phyloP scores from a whole-genome alignment of 2,797 vertebrate species.

The Poeciliopsis gracilis region DNA sequence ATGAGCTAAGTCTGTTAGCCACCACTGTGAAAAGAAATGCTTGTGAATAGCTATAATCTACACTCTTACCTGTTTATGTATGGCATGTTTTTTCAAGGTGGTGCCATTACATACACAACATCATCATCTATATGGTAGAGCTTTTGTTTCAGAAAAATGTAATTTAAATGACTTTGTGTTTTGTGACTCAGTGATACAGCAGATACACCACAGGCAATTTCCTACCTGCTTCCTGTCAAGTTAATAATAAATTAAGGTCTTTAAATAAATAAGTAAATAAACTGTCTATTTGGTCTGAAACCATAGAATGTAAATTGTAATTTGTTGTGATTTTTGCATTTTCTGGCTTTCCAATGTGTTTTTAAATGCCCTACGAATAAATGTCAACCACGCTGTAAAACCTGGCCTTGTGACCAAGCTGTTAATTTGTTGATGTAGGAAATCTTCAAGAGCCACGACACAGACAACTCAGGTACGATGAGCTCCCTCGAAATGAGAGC shows the following conservation, averaged over 20 bases:
- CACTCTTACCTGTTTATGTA: background rate
- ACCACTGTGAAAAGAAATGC: background rate
- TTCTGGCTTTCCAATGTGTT: background rate
- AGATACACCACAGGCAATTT: background rate
- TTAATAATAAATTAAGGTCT: background rate
- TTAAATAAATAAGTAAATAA: background rate
- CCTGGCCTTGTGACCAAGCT: constrained; percentile 3
- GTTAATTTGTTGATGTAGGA: constrained; percentile 50
- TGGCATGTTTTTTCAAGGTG: background rate
- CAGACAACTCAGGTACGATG: constrained; percentile 81
- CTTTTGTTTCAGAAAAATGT: background rate
- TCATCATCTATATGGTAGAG: background rate
- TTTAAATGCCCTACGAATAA: background rate
- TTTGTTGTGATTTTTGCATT: too few relatives aligned
- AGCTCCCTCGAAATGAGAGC: constrained; percentile 81
- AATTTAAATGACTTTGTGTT: background rate
- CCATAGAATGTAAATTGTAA: background rate
- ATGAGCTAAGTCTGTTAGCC: background rate
- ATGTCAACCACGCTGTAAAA: background rate
- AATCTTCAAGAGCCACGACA: constrained; percentile 76
- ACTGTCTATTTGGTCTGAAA: background rate
- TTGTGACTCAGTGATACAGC: background rate
- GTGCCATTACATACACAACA: background rate
- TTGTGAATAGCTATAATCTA: background rate
- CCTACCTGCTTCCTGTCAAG: background rate